Evolutionary conservation across 2,113 vertebrate genomes (phyloP), one percentile per base, ranked within the genome.

Genomic region (Nibea albiflora): DNA sequence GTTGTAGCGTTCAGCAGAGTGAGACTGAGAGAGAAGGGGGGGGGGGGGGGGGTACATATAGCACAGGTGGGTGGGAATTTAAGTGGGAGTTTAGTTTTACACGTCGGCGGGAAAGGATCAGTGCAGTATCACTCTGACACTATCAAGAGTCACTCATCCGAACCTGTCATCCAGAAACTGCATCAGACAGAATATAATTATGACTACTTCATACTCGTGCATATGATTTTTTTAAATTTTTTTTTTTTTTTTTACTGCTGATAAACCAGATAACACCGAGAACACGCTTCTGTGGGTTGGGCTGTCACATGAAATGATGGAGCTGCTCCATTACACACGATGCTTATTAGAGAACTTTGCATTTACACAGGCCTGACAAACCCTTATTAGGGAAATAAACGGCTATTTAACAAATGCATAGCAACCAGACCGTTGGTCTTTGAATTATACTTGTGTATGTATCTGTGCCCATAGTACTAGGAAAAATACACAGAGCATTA

Each of bases 301-400:
- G 76, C 68, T 58, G 65, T 86, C 73, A 79, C 28, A 4, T 71
- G 52, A 49, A 24, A 67, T 73, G 83, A 91, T 71, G 47, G 66
- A 88, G 63, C 19, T 35, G 28, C 77, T 71, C 63, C 24, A 80
- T 88, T 89, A 84, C 54, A 81, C 39, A 24, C 56, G 71, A 15
- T 5, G 57, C 73, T 68, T 62, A 53, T 75, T 65, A 78, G 62
- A 77, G 54, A 76, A 31, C 73, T 73, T 83, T 89, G 73, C 60
- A 92, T 88, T 82, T 73, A 76, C 61, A 79, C 50, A 71, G 64
- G 58, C 47, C 61, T 76, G 66, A 68, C 52, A 20, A 56, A 49
- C 26, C 54, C 47, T 50, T 52, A 74, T 79, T 83, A 85, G 44
- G 53, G 46, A 64, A 81, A 85, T 16, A 61, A 76, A 84, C 76